Conservation (phyloP, 2,888 invertebrate genomes). For the Drosophila mimica region DNA sequence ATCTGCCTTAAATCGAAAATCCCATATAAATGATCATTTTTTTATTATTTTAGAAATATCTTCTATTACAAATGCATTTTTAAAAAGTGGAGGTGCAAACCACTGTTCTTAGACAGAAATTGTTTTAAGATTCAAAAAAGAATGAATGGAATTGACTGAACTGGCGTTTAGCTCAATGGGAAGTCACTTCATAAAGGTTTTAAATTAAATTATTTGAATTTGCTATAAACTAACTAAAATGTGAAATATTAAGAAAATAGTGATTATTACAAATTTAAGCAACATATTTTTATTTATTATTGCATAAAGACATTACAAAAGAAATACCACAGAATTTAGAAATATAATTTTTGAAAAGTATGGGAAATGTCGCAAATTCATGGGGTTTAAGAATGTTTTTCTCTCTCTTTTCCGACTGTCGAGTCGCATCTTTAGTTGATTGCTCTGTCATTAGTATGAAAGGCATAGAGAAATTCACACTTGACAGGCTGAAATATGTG, state of each 20-base stretch:
- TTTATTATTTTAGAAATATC: neutral
- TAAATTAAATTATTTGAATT: neutral
- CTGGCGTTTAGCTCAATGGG: neutral
- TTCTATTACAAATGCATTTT: neutral
- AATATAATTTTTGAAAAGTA: neutral
- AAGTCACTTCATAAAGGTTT: neutral
- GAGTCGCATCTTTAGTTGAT: conserved; percentile 30
- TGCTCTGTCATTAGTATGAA: conserved; percentile 54
- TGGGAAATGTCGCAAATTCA: too few relatives aligned
- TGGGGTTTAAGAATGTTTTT: too few relatives aligned
- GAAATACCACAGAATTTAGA: too few relatives aligned
- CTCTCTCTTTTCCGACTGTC: neutral
- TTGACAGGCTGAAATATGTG: conserved; percentile 49
- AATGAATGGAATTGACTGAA: neutral
- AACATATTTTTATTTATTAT: too few relatives aligned
- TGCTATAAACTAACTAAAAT: neutral
- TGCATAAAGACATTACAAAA: too few relatives aligned
- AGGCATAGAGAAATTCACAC: conserved; percentile 63
- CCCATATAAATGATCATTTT: neutral
- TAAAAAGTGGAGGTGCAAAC: rapidly evolving
- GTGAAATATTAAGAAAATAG: neutral
- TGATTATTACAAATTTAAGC: too few relatives aligned
- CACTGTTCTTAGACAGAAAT: neutral
- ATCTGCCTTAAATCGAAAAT: neutral
- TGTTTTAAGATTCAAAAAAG: too few relatives aligned